Percentiles rank a stretch among this genome's conserved stretches.
Conservation (phyloP, 2,113 vertebrate species). For the Petaurus breviceps region DNA sequence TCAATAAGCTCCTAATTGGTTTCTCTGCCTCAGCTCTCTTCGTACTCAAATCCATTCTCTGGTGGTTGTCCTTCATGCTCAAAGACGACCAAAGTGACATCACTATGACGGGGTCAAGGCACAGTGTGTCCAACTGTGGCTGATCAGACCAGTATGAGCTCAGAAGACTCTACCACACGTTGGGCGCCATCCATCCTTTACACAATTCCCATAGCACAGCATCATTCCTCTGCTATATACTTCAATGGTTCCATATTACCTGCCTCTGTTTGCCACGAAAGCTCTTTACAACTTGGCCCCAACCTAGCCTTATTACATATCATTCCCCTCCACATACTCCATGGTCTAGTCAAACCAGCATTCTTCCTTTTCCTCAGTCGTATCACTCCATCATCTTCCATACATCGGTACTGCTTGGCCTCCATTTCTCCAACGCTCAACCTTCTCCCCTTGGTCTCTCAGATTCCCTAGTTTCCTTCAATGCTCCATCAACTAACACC, state of each 20-base stretch:
- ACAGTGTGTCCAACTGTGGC: too few species aligned
- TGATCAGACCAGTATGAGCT: not conserved
- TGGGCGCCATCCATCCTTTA: not conserved
- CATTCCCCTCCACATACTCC: not conserved
- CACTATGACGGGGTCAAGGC: too few species aligned
- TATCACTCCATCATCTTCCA: not conserved
- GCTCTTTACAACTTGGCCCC: not conserved
- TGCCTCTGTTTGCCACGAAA: not conserved
- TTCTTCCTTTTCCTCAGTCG: not conserved
- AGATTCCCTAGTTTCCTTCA: not conserved
- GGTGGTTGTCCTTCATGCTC: not conserved
- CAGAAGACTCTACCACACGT: not conserved
- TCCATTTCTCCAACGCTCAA: not conserved
- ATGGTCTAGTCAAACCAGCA: not conserved
- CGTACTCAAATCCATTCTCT: not conserved
- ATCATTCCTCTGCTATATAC: not conserved
- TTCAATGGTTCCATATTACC: not conserved
- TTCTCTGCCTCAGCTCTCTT: not conserved
- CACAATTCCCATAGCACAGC: not conserved
- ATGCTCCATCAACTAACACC: not conserved
- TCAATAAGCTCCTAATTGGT: not conserved
- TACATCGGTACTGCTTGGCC: not conserved
- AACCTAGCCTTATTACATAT: not conserved
- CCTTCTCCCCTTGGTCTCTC: not conserved
- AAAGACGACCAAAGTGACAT: not conserved